Base-by-base conservation (phyloP, 2,888 invertebrate genomes). In the Lasioglossum lativentre region DNA sequence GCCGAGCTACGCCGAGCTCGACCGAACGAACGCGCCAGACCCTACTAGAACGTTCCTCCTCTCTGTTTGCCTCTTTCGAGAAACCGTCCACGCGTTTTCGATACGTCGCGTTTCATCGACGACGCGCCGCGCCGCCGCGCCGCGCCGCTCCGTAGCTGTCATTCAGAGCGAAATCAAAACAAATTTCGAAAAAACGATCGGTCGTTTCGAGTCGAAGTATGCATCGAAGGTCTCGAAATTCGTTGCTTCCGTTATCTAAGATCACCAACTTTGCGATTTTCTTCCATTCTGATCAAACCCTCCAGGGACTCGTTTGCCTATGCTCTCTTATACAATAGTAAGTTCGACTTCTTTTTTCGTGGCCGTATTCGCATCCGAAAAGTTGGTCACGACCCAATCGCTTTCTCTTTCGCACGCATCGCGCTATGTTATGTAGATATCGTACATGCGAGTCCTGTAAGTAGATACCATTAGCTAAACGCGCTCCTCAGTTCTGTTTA, bases 31-130 rank as follows among this genome's bases (percentile, higher is more conserved):
- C 19, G 19, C 19, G 59, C 91, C 70, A 90, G 90, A 89, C 77
- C 12, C n/a, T 84, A 68, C 91, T 85, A 90, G 91, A 92, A 91
- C 56, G 56, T 90, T 92, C 92, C 70, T 56, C 66, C 8, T 52
- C 47, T 52, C 63, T 30, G 8, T 30, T 63, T 3, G 30, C 6
- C 63, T 30, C 27, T 63, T 63, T 63, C 30, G 30, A 30, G 19
- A 63, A 63, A 63, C 16, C 63, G 19, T 63, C 63, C 56, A 12
- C n/a, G 63, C 63, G 30, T 63, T 63, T 63, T 16, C n/a, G n/a
- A 56, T 56, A n/a, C 12, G n/a, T 56, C 56, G 45, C 16, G 16
- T 45, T 45, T 4, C 45, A 2, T 45, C 45, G 16, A 16, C 4
- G 45, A 45, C 45, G 45, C 45, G 16, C 10, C 14, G 45, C 38